Conservation (phyloP, 2,797 vertebrate genomes). For the Acipenser ruthenus region DNA sequence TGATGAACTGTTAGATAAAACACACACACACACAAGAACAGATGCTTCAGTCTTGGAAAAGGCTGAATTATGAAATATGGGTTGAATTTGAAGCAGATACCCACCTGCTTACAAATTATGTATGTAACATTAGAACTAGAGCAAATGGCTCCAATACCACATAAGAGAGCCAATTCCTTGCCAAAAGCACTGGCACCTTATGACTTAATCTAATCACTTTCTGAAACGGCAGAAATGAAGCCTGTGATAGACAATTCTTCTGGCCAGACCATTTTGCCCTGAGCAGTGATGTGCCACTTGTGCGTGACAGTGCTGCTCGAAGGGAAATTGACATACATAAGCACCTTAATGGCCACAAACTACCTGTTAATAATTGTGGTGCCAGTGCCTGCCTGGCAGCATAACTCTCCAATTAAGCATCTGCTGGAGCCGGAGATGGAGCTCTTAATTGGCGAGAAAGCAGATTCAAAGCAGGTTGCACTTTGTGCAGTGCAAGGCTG, state of each 20-base stretch:
- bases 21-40: constrained; percentile 40
- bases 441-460: constrained; percentile 54
- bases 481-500: constrained; percentile 44
- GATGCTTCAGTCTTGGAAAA: constrained; percentile 53
- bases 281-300: constrained; percentile 30
- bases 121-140: constrained; percentile 58
- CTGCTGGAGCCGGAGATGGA: constrained; percentile 56
- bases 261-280: constrained; percentile 25
- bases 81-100: constrained; percentile 65
- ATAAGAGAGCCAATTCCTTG: constrained; percentile 41
- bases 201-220: constrained; percentile 50
- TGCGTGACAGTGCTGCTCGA: constrained; percentile 33
- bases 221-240: constrained; percentile 16
- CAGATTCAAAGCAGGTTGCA: constrained; percentile 53
- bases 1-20: constrained; percentile 42
- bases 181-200: constrained; percentile 42
- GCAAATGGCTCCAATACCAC: constrained; percentile 47
- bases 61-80: constrained; percentile 60
- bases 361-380: constrained; percentile 57
- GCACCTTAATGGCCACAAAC: constrained; percentile 50
- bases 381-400: constrained; percentile 54
- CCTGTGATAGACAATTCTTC: constrained; percentile 16
- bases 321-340: constrained; percentile 47
- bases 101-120: constrained; percentile 51
- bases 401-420: constrained; percentile 66